Evolutionary conservation across 2,113 vertebrate genomes (phyloP).

Genomic region (Laterallus jamaicensis): DNA sequence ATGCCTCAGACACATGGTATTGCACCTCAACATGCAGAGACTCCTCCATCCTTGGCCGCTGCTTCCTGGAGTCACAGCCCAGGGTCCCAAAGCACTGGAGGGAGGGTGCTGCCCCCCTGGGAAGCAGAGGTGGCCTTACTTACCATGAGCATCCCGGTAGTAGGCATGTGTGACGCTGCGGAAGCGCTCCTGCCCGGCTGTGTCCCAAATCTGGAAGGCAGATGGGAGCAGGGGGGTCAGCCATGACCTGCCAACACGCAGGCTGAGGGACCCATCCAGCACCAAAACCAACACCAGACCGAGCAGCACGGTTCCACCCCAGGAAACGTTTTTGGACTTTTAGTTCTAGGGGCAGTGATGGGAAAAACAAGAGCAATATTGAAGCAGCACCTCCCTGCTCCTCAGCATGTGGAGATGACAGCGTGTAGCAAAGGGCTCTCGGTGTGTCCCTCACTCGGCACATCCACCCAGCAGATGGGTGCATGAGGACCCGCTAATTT

Average conservation of each 20-base stretch:
- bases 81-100: fast-evolving
- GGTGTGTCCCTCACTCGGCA: background rate
- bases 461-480: constrained; percentile 24
- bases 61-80: background rate
- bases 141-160: constrained; percentile 90
- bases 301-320: fast-evolving
- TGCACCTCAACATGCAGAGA: fast-evolving
- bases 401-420: fast-evolving
- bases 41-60: background rate
- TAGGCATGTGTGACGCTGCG: constrained; percentile 91
- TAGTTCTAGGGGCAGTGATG: background rate
- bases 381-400: background rate
- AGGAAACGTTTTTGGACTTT: background rate
- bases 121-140: constrained; percentile 1
- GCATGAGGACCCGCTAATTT: background rate
- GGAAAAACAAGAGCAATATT: background rate
- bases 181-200: constrained; percentile 89
- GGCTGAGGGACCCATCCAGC: background rate
- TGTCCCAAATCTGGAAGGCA: constrained; percentile 87
- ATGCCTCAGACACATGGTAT: fast-evolving
- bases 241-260: fast-evolving
- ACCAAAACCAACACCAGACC: background rate
- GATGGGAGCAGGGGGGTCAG: background rate
- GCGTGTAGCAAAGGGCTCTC: background rate
- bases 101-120: background rate